Conservation (phyloP, 2,888 invertebrate species). For the Tetanocera ferruginea region DNA sequence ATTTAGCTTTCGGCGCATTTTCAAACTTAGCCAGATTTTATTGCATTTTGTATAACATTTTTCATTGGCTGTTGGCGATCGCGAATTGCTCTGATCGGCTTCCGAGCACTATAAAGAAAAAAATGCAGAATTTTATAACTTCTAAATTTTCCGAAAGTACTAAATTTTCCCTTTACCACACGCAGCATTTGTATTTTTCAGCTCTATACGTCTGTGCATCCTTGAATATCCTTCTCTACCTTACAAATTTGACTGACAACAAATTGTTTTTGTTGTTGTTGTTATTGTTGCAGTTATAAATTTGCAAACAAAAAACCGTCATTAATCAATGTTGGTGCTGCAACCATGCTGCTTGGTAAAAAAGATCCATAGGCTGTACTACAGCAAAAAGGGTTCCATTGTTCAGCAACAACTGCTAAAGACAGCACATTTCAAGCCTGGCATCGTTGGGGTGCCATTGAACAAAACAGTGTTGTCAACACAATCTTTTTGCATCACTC, state of each 20-base stretch:
- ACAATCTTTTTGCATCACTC: not conserved
- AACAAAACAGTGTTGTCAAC: constrained; percentile 13
- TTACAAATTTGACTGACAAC: not conserved
- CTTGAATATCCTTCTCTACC: not conserved
- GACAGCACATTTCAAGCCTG: not conserved
- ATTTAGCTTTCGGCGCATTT: no score
- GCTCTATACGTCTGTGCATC: not conserved
- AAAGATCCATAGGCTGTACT: not conserved
- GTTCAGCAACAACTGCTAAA: not conserved
- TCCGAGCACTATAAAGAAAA: no score
- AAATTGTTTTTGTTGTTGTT: not conserved
- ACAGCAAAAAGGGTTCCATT: not conserved
- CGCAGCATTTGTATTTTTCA: not conserved
- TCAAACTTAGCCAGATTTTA: no score
- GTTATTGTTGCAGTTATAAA: not conserved
- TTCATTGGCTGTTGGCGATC: no score
- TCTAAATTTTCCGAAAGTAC: not conserved
- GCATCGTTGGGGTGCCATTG: not conserved
- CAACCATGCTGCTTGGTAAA: not conserved
- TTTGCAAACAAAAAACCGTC: not conserved
- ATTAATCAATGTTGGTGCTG: constrained; percentile 8
- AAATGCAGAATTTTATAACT: not conserved
- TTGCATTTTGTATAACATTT: no score
- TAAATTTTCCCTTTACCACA: not conserved
- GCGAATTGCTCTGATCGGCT: no score